Evolutionary conservation across 1,140 invertebrate species (phyloP).

Genomic region (Drosophila repleta): DNA sequence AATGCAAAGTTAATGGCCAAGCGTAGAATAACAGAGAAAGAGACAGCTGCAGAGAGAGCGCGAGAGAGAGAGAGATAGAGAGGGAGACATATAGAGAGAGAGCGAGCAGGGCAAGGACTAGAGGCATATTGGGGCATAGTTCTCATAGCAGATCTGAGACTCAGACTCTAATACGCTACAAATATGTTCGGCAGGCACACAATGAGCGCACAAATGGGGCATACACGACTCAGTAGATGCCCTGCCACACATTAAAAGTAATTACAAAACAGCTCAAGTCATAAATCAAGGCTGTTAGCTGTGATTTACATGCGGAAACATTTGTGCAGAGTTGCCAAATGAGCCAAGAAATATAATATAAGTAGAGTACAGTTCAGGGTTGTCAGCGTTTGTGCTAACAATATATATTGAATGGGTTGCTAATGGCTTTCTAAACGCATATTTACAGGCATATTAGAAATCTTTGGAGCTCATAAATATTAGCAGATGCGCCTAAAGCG

Average conservation of each 20-base stretch:
- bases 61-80: background rate
- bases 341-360: too few relatives aligned
- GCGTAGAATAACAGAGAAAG: constrained; percentile 16
- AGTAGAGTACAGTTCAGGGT: too few relatives aligned
- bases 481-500: too few relatives aligned
- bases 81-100: background rate
- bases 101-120: background rate
- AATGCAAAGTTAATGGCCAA: constrained; percentile 47
- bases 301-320: too few relatives aligned
- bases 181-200: background rate
- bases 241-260: background rate
- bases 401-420: too few relatives aligned
- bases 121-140: background rate
- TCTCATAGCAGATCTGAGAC: background rate
- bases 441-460: too few relatives aligned
- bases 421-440: too few relatives aligned
- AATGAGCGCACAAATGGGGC: background rate
- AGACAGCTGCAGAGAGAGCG: background rate
- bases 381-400: too few relatives aligned
- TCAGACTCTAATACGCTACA: constrained; percentile 22
- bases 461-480: too few relatives aligned
- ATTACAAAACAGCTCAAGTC: too few relatives aligned
- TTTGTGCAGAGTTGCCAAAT: too few relatives aligned
- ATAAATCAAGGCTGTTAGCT: too few relatives aligned
- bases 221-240: background rate